Percentiles rank a stretch among this genome's conserved stretches.
These are phyloP conservation scores for Eurystomus gularis DNA, from an alignment of 2,113 vertebrate genomes.

Conservation along the genomic window DNA sequence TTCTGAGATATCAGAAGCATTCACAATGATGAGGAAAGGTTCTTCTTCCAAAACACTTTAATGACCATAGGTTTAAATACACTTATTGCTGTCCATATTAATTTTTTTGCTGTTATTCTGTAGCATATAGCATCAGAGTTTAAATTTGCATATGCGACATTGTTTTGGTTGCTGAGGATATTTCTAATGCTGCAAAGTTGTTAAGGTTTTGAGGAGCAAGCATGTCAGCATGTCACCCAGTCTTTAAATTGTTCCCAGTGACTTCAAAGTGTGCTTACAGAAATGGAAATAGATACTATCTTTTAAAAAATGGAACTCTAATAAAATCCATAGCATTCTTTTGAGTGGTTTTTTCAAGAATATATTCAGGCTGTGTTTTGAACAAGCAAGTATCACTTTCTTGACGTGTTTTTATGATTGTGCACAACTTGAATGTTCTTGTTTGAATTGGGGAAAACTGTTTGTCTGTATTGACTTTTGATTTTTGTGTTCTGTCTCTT, in stretches of 20 bases:
- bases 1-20: neutral
- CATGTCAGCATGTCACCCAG: neutral
- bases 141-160: neutral
- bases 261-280: neutral
- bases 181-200: neutral
- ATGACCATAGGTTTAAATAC: neutral
- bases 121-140: neutral
- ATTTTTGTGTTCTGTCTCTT: conserved; percentile 11
- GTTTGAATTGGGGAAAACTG: neutral
- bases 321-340: neutral
- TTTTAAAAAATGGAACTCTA: neutral
- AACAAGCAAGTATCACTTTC: neutral
- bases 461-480: neutral
- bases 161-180: neutral
- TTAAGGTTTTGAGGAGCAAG: neutral
- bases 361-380: neutral
- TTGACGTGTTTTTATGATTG: neutral
- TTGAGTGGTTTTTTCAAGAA: neutral
- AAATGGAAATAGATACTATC: neutral
- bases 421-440: neutral
- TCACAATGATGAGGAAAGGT: neutral
- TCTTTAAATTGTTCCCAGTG: neutral
- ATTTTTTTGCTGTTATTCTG: neutral
- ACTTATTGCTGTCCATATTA: neutral
- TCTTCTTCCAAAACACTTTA: neutral